These are phyloP conservation scores for Chalcosyrphus nemorum DNA, from an alignment of 2,888 invertebrate species.

Conservation along the genomic window DNA sequence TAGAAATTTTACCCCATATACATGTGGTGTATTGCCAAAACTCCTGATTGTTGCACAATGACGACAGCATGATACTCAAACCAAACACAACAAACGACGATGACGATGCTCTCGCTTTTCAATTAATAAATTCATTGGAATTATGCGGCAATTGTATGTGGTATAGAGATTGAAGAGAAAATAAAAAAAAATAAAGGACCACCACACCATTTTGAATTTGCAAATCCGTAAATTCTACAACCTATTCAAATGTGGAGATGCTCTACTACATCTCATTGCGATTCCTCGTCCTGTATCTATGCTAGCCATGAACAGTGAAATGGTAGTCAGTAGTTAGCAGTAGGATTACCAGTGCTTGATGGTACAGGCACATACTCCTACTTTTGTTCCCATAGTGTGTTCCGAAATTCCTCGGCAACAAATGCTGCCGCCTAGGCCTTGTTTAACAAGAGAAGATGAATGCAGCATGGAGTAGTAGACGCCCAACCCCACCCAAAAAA, in stretches of 20 bases:
- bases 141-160: slow-evolving; percentile 26
- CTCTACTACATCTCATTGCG: no score
- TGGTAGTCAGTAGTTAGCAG: slow-evolving; percentile 37
- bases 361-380: slow-evolving; percentile 6
- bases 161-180: background rate
- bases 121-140: slow-evolving; percentile 54
- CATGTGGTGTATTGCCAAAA: background rate
- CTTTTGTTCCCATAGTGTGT: background rate
- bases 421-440: slow-evolving; percentile 20
- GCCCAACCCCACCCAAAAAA: no score
- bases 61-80: background rate
- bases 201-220: slow-evolving; percentile 30
- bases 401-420: slow-evolving; percentile 17
- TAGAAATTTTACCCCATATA: background rate
- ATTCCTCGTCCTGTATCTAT: no score
- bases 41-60: slow-evolving; percentile 11
- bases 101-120: slow-evolving; percentile 12
- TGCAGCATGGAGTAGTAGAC: background rate
- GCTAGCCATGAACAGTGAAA: slow-evolving; percentile 21
- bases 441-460: slow-evolving; percentile 52
- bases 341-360: slow-evolving; percentile 53
- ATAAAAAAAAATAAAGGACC: background rate
- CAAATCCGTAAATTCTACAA: slow-evolving; percentile 23
- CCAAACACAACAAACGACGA: no score
- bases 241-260: background rate